Evolutionary conservation across 2,888 invertebrate species (phyloP).

Genomic region (Tinea semifulvella): DNA sequence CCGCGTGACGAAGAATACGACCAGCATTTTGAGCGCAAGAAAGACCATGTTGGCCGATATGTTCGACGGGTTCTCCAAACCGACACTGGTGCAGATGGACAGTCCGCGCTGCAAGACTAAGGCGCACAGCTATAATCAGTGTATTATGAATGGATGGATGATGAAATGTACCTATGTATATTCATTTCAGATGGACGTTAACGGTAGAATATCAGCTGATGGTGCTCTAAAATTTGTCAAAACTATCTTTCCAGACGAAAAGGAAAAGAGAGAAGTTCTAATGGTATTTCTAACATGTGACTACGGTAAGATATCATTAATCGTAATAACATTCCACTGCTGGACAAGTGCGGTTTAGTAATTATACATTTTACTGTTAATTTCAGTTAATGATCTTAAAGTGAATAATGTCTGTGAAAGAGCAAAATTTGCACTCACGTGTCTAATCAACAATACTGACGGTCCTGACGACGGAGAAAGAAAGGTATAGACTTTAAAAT

Average conservation of each 20-base stretch:
- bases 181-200: conserved; percentile 16
- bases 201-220: conserved; percentile 16
- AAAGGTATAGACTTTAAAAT: conserved; percentile 6
- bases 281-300: conserved; percentile 15
- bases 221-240: conserved; percentile 13
- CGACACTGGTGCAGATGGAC: too few relatives aligned
- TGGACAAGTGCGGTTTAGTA: too few relatives aligned
- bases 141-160: too few relatives aligned
- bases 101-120: too few relatives aligned
- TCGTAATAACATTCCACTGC: too few relatives aligned
- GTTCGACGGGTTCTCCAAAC: too few relatives aligned
- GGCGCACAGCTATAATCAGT: too few relatives aligned
- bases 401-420: conserved; percentile 15
- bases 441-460: conserved; percentile 14
- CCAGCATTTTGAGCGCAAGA: too few relatives aligned
- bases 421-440: conserved; percentile 13
- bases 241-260: conserved; percentile 14
- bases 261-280: conserved; percentile 15
- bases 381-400: conserved; percentile 16
- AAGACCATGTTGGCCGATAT: too few relatives aligned
- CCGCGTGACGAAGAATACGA: too few relatives aligned
- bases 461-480: neutral
- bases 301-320: conserved; percentile 13
- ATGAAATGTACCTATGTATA: too few relatives aligned
- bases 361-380: neutral